Evolutionary conservation across 2,113 vertebrate species (phyloP), one percentile per base, ranked within the genome.

Genomic region (Ahaetulla prasina): DNA sequence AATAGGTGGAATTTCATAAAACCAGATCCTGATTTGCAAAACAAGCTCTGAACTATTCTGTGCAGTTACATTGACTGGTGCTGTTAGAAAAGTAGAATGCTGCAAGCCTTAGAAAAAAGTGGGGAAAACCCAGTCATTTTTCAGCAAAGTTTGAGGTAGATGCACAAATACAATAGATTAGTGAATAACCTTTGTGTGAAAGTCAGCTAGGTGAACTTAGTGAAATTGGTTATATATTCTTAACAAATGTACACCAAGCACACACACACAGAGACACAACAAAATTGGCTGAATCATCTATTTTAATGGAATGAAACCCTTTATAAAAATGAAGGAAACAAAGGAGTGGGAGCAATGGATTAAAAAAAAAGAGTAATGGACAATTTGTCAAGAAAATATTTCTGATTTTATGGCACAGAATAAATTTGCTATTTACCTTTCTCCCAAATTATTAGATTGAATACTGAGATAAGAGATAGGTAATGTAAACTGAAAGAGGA

Each of bases 1-100:
- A 95, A 94, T 93, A 94, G 68, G 53, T 96, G 95, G 95, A 94
- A 95, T 93, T 93, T 93, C 91, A n/a, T 53, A 50, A 52, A 90
- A 94, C 89, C 92, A 85, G 68, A 90, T 35, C 89, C 35, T 2
- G 0, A n/a, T 89, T 90, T 8, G 0, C 35, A 92, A 93, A 96
- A 84, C 11, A 89, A 94, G 23, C 0, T 0, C 74, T 35, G 6
- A 85, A 54, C 16, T 85, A 89, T 89, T 86, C 88, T 68, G 57
- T 18, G 8, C 68, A 89, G 47, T 49, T 35, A 85, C 90, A 87
- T 14, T 92, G 93, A 54, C 14, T 52, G 39, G 47, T 88, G 27
- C 11, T 30, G 22, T 30, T 0, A 0, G 14, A 16, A 74, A 89
- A 50, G 27, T 55, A 9, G 86, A 54, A 53, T 30, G 10, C 16